A percentile compares a stretch with the other conserved stretches of the same genome.
phyloP scores from a whole-genome alignment of 2,888 invertebrate genomes.

The Anagyrus pseudococci region DNA sequence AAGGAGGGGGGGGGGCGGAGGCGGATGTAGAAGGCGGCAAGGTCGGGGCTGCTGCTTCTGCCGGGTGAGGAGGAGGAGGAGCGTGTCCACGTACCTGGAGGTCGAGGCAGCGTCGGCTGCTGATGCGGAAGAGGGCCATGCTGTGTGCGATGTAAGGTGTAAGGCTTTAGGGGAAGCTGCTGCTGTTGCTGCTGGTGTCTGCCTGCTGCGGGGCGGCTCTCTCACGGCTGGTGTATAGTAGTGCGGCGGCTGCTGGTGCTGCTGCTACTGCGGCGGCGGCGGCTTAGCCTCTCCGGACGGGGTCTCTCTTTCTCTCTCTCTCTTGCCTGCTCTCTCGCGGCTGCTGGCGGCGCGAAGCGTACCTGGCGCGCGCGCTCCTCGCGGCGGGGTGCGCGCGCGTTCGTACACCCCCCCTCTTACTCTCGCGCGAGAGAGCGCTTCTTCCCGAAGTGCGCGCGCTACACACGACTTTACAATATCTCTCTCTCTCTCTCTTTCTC shows the following conservation, averaged over 20 bases:
- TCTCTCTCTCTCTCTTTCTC: no score
- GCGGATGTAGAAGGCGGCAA: background rate
- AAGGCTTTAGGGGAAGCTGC: no score
- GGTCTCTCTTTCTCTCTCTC: background rate
- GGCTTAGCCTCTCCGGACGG: no score
- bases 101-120: conserved; percentile 56
- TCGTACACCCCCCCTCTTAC: no score
- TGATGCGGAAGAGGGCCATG: conserved; percentile 59
- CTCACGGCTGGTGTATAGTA: background rate
- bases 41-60: background rate
- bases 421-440: no score
- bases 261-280: background rate
- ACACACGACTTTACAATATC: no score
- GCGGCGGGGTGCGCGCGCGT: no score
- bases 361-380: background rate
- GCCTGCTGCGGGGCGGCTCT: background rate
- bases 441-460: no score
- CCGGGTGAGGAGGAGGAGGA: background rate
- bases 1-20: no score
- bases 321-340: background rate
- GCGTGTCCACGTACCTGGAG: conserved; percentile 50
- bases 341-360: background rate
- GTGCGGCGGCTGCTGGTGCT: background rate
- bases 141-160: no score
- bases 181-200: background rate